phyloP scores from a whole-genome alignment of 2,888 invertebrate genomes.

The Andricus quercusramuli region DNA sequence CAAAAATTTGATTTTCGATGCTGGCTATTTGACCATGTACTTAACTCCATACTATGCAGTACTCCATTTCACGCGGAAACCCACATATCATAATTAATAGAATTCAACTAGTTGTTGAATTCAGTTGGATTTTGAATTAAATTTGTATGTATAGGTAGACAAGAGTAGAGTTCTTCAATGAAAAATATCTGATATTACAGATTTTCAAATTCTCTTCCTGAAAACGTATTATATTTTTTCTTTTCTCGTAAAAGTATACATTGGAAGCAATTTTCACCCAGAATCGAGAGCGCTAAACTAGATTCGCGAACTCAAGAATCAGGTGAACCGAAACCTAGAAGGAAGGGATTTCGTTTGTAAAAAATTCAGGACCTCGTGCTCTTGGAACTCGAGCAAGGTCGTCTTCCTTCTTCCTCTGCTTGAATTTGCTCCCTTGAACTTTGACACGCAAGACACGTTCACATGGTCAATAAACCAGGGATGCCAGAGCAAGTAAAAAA shows the following conservation, averaged over 20 bases:
- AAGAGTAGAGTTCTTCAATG: too few relatives aligned
- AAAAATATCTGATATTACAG: too few relatives aligned
- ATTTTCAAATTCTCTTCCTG: too few relatives aligned
- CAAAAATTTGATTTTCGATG: too few relatives aligned
- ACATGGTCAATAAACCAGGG: slow-evolving; percentile 32
- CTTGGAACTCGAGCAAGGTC: slow-evolving; percentile 56
- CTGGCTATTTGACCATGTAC: too few relatives aligned
- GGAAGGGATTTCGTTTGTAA: slow-evolving; percentile 38
- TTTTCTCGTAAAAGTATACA: neutral
- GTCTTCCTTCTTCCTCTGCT: slow-evolving; percentile 51
- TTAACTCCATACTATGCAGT: too few relatives aligned
- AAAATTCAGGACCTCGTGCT: slow-evolving; percentile 55
- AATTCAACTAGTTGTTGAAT: too few relatives aligned
- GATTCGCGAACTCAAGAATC: neutral
- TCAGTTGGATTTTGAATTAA: too few relatives aligned
- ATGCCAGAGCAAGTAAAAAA: neutral
- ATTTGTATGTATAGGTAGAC: too few relatives aligned
- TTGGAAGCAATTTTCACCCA: neutral
- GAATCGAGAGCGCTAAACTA: neutral
- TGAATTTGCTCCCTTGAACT: slow-evolving; percentile 39
- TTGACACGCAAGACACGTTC: slow-evolving; percentile 42
- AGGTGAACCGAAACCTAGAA: neutral
- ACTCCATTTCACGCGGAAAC: too few relatives aligned
- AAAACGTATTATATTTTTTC: neutral
- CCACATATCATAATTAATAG: too few relatives aligned